Conservation (phyloP, 1,140 invertebrate genomes). For the Zaprionus ornatus region DNA sequence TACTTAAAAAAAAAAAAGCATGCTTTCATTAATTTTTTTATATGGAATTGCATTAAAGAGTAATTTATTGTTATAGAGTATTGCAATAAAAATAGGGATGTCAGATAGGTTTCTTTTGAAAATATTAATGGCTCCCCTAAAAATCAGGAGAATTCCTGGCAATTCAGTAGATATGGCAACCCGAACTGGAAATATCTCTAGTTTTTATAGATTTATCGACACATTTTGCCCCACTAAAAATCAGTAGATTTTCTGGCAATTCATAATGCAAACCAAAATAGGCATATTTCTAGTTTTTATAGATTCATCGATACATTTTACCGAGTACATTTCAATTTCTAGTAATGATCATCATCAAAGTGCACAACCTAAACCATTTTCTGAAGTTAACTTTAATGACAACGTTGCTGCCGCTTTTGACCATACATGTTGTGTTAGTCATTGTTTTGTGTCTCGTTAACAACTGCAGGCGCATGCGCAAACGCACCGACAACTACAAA, state of each 20-base stretch:
- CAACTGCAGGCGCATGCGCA: conserved; percentile 42
- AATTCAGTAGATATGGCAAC: no score
- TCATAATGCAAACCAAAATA: no score
- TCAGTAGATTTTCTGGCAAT: no score
- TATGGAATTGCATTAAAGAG: not conserved
- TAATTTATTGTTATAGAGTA: not conserved
- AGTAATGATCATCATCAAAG: conserved; percentile 43
- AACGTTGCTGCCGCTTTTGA: conserved; percentile 64
- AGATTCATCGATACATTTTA: not conserved
- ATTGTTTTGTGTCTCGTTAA: conserved; percentile 66
- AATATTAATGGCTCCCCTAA: no score
- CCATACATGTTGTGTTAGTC: conserved; percentile 76
- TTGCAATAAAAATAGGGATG: not conserved
- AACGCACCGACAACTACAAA: conserved; percentile 40
- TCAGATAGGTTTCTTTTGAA: no score
- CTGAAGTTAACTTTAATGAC: conserved; percentile 48
- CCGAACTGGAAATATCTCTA: no score
- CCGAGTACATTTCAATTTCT: conserved; percentile 2
- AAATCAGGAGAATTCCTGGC: no score
- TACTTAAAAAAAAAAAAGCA: no score
- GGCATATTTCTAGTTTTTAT: not conserved
- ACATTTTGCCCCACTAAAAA: no score
- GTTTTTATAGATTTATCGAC: no score
- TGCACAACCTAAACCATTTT: conserved; percentile 19
- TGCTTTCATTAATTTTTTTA: conserved; percentile 5